These are phyloP conservation scores for Pangasius sanitwongsei DNA, from an alignment of 2,797 vertebrate species.

Conservation along the genomic window DNA sequence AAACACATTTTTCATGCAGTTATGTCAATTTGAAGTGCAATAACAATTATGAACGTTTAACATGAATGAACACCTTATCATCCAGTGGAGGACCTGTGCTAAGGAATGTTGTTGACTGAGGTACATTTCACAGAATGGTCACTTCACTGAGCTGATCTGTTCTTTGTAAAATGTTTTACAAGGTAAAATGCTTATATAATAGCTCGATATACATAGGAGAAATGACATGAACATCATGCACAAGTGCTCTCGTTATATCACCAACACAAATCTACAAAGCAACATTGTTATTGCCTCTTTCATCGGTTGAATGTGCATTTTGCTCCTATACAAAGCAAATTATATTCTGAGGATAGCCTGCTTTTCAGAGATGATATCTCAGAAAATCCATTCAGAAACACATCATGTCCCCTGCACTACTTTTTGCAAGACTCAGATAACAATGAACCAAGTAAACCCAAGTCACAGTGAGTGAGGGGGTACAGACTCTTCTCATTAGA, in stretches of 20 bases:
- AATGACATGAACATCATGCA: background rate
- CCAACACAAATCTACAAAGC: background rate
- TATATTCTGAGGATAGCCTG: constrained; percentile 1
- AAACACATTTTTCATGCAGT: constrained; percentile 24
- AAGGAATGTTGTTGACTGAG: background rate
- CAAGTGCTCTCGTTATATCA: background rate
- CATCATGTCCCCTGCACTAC: background rate
- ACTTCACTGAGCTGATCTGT: constrained; percentile 27
- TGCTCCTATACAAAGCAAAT: constrained; percentile 12
- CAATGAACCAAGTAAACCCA: background rate
- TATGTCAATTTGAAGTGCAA: constrained; percentile 15
- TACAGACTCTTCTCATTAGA: constrained; percentile 1
- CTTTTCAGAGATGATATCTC: constrained; percentile 23
- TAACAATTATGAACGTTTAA: constrained; percentile 40
- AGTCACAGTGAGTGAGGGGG: background rate
- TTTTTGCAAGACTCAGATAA: constrained; percentile 15
- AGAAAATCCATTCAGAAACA: constrained; percentile 24
- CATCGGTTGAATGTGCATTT: constrained; percentile 11
- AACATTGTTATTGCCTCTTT: constrained; percentile 4
- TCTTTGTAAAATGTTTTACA: constrained; percentile 36
- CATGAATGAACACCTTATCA: constrained; percentile 37
- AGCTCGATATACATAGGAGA: background rate
- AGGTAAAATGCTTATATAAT: background rate
- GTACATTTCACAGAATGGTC: background rate
- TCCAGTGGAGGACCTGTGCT: background rate